A percentile compares a stretch with the other conserved stretches of the same genome.
These are phyloP conservation scores for Coptotermes formosanus DNA, from an alignment of 1,140 invertebrate species.

Conservation along the genomic window DNA sequence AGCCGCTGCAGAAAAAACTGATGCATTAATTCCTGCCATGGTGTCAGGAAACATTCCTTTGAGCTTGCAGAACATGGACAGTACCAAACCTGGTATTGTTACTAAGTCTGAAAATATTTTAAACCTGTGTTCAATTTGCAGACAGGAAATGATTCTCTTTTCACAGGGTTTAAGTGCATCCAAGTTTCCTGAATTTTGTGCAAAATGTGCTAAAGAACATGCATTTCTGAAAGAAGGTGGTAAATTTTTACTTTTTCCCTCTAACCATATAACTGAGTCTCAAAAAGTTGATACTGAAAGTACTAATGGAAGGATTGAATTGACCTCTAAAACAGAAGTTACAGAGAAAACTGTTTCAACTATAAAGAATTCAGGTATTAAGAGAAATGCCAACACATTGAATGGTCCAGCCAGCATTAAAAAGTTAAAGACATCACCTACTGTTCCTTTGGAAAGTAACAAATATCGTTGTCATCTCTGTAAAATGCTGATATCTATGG, in stretches of 20 bases:
- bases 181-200: background rate
- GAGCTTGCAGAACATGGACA: background rate
- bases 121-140: background rate
- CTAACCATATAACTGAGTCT: background rate
- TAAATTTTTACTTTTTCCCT: background rate
- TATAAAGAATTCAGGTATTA: background rate
- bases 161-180: background rate
- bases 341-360: background rate
- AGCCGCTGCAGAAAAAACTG: background rate
- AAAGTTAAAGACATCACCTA: background rate
- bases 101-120: background rate
- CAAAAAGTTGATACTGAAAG: background rate
- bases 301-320: background rate
- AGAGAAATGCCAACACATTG: conserved; percentile 17
- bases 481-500: conserved; percentile 12
- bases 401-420: conserved; percentile 18
- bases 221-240: background rate
- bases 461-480: conserved; percentile 28
- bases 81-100: background rate
- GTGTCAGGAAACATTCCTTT: background rate
- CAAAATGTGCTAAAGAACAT: background rate
- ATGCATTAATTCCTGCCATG: background rate
- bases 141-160: background rate
- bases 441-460: background rate
- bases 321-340: background rate